A percentile compares a stretch with the other conserved stretches of the same genome.
These are phyloP conservation scores for Ariopsis seemanni DNA, from an alignment of 2,113 vertebrate genomes.

Conservation along the genomic window DNA sequence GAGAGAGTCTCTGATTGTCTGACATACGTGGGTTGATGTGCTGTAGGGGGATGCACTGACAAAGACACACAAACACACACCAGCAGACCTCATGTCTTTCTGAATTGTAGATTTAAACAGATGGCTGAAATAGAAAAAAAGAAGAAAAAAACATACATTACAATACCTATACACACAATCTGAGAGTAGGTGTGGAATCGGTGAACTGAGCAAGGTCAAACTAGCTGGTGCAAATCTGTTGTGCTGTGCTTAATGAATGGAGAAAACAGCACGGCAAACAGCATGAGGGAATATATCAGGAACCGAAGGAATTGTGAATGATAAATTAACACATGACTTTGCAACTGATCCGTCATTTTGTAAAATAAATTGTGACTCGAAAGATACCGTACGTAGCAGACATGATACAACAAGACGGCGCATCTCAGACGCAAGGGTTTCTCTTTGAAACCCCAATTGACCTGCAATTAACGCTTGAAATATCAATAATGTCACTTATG, in stretches of 20 bases:
- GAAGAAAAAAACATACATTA: neutral
- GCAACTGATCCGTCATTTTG: neutral
- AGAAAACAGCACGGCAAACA: slow-evolving; percentile 10
- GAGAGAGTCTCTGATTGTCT: slow-evolving; percentile 5
- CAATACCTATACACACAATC: neutral
- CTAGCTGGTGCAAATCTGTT: neutral
- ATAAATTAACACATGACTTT: slow-evolving; percentile 14
- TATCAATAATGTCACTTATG: slow-evolving; percentile 69
- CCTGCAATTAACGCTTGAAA: slow-evolving; percentile 62
- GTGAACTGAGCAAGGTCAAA: neutral
- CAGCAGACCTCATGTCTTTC: slow-evolving; percentile 41
- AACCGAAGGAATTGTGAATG: neutral
- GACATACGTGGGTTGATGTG: slow-evolving; percentile 21
- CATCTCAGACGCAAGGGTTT: slow-evolving; percentile 42
- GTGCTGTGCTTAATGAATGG: neutral
- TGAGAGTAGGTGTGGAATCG: neutral
- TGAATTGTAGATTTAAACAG: slow-evolving; percentile 53
- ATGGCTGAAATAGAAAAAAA: slow-evolving; percentile 9
- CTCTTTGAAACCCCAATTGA: slow-evolving; percentile 52
- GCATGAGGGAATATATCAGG: neutral
- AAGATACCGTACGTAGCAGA: slow-evolving; percentile 13
- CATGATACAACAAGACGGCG: slow-evolving; percentile 15
- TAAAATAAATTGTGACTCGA: slow-evolving; percentile 10
- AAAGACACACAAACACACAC: slow-evolving; percentile 26
- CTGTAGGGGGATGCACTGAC: slow-evolving; percentile 2